Conservation (phyloP, 2,113 vertebrate genomes). For the Upupa epops region DNA sequence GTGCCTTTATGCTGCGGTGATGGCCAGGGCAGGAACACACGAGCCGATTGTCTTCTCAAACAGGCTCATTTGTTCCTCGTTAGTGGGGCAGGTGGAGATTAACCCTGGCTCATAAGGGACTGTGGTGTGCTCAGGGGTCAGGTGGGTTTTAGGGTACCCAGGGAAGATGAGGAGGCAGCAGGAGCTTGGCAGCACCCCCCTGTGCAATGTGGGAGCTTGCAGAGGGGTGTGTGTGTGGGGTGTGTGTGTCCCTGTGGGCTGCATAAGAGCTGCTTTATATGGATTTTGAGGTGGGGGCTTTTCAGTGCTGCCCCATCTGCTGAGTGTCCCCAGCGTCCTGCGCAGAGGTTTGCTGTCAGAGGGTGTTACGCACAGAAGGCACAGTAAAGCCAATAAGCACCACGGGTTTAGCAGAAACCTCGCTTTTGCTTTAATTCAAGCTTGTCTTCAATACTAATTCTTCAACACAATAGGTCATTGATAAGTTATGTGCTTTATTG, state of each 20-base stretch:
- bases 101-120: not conserved
- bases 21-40: not conserved
- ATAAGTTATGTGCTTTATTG: not conserved
- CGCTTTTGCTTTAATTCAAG: not conserved
- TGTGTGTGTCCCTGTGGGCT: rapidly evolving
- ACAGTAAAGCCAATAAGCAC: not conserved
- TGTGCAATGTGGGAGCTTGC: not conserved
- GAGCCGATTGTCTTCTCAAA: not conserved
- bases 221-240: rapidly evolving
- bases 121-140: rapidly evolving
- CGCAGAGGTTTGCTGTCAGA: not conserved
- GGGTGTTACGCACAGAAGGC: not conserved
- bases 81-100: not conserved
- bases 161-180: not conserved
- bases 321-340: not conserved
- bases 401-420: not conserved
- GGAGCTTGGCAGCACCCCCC: not conserved
- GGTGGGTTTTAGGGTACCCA: not conserved
- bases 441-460: not conserved
- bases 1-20: not conserved
- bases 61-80: not conserved
- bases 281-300: not conserved
- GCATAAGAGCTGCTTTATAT: not conserved
- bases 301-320: not conserved
- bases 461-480: not conserved